Evolutionary conservation across 2,113 vertebrate genomes (phyloP).

Genomic region (Aphelocoma coerulescens): DNA sequence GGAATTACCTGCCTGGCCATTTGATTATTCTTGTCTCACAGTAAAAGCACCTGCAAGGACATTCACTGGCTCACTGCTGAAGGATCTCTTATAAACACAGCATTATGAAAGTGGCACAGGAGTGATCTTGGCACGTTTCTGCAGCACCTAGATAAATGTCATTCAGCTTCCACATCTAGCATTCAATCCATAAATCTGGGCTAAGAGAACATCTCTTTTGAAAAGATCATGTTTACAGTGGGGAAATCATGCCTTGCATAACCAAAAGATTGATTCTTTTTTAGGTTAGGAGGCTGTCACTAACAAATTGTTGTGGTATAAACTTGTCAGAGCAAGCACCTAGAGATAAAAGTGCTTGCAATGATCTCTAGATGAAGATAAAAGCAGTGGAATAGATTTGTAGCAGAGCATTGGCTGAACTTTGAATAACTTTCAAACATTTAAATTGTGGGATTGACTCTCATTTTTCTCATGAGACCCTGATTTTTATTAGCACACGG

Average conservation of each 20-base stretch:
- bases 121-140: background rate
- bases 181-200: background rate
- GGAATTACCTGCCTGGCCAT: background rate
- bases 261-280: background rate
- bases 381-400: background rate
- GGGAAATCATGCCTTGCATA: background rate
- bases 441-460: background rate
- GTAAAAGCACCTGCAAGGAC: background rate
- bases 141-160: background rate
- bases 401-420: background rate
- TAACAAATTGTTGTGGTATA: background rate
- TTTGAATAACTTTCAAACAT: background rate
- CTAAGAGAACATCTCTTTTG: background rate
- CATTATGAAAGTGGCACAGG: background rate
- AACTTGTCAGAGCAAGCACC: background rate
- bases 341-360: background rate
- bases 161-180: background rate
- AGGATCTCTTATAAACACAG: background rate
- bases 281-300: background rate
- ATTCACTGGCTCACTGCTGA: background rate
- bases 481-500: background rate
- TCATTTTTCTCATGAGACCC: background rate
- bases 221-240: background rate
- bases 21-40: slow-evolving; percentile 12
- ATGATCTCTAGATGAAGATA: background rate